These are phyloP conservation scores for Eilema sororculum DNA, from an alignment of 2,888 invertebrate genomes.

Conservation along the genomic window DNA sequence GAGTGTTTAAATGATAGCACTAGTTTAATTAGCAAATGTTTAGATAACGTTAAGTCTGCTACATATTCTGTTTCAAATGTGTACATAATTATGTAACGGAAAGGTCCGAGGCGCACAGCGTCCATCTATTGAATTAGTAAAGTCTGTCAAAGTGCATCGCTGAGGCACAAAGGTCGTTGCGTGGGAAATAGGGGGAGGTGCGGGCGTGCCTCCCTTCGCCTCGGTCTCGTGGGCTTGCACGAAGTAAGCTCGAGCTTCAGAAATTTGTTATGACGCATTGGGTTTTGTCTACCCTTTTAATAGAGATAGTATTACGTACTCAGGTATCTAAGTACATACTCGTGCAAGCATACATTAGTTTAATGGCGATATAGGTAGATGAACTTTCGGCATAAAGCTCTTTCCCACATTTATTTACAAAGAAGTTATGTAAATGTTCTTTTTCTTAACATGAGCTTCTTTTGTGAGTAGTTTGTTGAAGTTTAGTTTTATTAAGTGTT, in stretches of 20 bases:
- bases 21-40: conserved; percentile 9
- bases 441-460: not conserved
- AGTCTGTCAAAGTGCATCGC: conserved; percentile 86
- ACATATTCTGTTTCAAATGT: conserved; percentile 25
- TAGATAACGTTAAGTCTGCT: not conserved
- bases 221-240: conserved; percentile 75
- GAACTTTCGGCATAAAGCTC: not conserved
- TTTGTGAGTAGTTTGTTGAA: not conserved
- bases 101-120: conserved; percentile 71
- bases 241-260: conserved; percentile 79
- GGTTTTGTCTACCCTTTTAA: conserved; percentile 66
- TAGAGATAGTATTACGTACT: conserved; percentile 29
- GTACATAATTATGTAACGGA: conserved; percentile 69
- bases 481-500: not conserved
- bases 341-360: conserved; percentile 6
- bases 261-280: conserved; percentile 86
- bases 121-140: conserved; percentile 86
- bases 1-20: not conserved
- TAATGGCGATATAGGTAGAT: not conserved
- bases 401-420: not conserved
- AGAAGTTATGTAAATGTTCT: not conserved
- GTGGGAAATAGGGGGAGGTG: conserved; percentile 77
- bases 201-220: conserved; percentile 51
- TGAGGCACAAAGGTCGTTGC: conserved; percentile 87
- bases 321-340: conserved; percentile 20